A percentile compares a stretch with the other conserved stretches of the same genome.
phyloP scores from a whole-genome alignment of 2,797 vertebrate genomes.

The Alfaro cultratus region DNA sequence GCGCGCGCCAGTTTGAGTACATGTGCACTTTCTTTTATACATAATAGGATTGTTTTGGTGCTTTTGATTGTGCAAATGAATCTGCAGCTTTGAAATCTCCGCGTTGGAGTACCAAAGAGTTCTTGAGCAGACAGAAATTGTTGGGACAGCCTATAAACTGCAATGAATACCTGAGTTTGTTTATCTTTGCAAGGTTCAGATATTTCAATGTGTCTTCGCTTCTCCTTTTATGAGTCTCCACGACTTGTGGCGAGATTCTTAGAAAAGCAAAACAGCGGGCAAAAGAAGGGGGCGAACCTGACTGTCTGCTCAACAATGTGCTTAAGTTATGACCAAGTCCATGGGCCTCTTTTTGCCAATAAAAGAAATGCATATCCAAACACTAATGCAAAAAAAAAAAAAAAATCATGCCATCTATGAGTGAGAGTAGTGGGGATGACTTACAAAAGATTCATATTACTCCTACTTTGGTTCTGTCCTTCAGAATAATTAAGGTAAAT shows the following conservation, averaged over 20 bases:
- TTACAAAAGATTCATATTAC: conserved; percentile 64
- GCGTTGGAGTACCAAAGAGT: conserved; percentile 52
- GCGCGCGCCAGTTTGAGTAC: conserved; percentile 26
- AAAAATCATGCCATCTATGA: conserved; percentile 48
- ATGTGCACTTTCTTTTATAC: conserved; percentile 53
- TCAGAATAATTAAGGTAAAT: conserved; percentile 79
- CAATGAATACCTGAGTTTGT: conserved; percentile 85
- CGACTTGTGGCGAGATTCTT: conserved; percentile 73
- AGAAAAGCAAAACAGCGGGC: conserved; percentile 75
- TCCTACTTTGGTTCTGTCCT: conserved; percentile 65
- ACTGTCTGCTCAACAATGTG: conserved; percentile 68
- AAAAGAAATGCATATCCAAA: conserved; percentile 62
- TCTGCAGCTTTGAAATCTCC: conserved; percentile 64
- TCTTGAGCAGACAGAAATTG: conserved; percentile 80
- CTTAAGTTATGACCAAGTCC: conserved; percentile 56
- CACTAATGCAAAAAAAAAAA: conserved; percentile 28
- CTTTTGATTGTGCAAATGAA: conserved; percentile 76
- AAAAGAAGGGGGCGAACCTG: conserved; percentile 48
- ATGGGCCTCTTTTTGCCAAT: conserved; percentile 31
- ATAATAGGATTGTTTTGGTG: conserved; percentile 42
- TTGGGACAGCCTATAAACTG: conserved; percentile 82
- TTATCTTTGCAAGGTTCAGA: conserved; percentile 85
- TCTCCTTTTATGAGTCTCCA: conserved; percentile 82
- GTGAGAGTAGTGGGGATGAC: conserved; percentile 38
- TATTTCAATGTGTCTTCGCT: conserved; percentile 82